Conservation (phyloP, 30 jellyfish, hydroid and myxozoan genomes). For the Catostylus mosaicus region DNA sequence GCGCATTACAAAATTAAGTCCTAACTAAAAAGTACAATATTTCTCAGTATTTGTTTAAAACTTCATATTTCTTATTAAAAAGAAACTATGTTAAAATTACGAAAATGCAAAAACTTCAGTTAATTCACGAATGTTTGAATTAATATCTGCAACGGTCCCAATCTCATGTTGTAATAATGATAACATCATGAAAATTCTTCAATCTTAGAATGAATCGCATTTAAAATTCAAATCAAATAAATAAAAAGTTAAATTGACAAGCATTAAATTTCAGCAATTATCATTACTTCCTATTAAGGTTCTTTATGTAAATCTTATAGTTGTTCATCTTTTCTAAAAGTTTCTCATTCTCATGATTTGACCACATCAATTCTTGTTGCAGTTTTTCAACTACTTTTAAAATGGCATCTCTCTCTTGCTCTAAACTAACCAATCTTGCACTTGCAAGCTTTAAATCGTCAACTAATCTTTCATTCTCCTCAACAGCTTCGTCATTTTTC, state of each 20-base stretch:
- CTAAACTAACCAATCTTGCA: conserved; percentile 83
- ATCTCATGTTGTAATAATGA: too few relatives aligned
- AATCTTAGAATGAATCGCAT: too few relatives aligned
- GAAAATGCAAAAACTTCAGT: too few relatives aligned
- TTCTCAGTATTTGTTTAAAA: too few relatives aligned
- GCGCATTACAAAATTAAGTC: too few relatives aligned
- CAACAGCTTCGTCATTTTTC: background rate
- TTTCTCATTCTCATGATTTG: conserved; percentile 89
- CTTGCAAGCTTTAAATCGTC: conserved; percentile 88
- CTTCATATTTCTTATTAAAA: too few relatives aligned
- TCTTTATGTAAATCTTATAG: conserved; percentile 26
- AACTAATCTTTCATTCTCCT: conserved; percentile 43
- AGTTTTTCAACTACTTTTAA: conserved; percentile 91
- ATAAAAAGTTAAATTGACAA: background rate
- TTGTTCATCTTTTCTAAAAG: conserved; percentile 53
- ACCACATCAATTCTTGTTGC: conserved; percentile 95
- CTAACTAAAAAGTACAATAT: too few relatives aligned
- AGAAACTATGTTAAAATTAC: too few relatives aligned
- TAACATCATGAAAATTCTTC: too few relatives aligned
- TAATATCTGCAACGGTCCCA: too few relatives aligned
- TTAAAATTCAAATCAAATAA: background rate
- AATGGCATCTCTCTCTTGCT: conserved; percentile 87
- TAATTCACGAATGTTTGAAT: too few relatives aligned
- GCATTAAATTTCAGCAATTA: too few relatives aligned
- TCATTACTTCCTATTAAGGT: conserved; percentile 12